Percentiles rank a stretch among this genome's conserved stretches.
Conservation (phyloP, 2,888 invertebrate genomes). For the Scelioninae gen. 2 region DNA sequence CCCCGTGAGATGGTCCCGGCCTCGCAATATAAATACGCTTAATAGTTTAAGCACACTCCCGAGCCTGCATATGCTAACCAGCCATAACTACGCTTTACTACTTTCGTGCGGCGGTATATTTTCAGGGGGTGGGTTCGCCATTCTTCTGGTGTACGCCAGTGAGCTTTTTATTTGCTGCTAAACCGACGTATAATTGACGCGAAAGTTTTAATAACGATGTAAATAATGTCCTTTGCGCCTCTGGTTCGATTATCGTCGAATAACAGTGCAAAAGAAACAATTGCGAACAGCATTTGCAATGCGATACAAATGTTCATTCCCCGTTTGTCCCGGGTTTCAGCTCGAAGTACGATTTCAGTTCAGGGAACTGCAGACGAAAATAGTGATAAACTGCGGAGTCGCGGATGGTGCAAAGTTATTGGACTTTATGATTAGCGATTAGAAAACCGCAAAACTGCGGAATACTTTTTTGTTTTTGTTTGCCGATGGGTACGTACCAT, state of each 20-base stretch:
- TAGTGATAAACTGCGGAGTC: conserved; percentile 12
- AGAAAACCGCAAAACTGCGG: conserved; percentile 24
- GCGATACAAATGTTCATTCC: conserved; percentile 3
- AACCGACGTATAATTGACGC: conserved; percentile 54
- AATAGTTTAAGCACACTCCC: conserved; percentile 75
- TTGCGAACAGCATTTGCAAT: neutral
- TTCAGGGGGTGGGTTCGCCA: conserved; percentile 57
- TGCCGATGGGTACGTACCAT: conserved; percentile 68
- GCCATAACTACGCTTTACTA: conserved; percentile 74
- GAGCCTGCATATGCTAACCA: conserved; percentile 73
- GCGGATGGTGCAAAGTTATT: conserved; percentile 29
- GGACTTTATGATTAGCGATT: conserved; percentile 34
- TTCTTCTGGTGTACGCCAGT: conserved; percentile 23
- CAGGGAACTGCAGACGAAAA: conserved; percentile 19
- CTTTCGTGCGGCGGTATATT: conserved; percentile 66
- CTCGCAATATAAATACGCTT: conserved; percentile 75
- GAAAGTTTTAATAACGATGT: conserved; percentile 52
- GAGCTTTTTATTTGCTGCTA: conserved; percentile 52
- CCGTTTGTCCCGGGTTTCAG: neutral
- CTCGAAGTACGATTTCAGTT: conserved; percentile 18
- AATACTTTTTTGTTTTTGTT: conserved; percentile 13
- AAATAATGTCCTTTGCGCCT: conserved; percentile 42
- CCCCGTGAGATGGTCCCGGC: conserved; percentile 70
- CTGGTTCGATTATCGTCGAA: conserved; percentile 30
- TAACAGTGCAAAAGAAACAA: conserved; percentile 22